Evolutionary conservation across 1,140 invertebrate species (phyloP).

Genomic region (Meloidogyne chitwoodi): DNA sequence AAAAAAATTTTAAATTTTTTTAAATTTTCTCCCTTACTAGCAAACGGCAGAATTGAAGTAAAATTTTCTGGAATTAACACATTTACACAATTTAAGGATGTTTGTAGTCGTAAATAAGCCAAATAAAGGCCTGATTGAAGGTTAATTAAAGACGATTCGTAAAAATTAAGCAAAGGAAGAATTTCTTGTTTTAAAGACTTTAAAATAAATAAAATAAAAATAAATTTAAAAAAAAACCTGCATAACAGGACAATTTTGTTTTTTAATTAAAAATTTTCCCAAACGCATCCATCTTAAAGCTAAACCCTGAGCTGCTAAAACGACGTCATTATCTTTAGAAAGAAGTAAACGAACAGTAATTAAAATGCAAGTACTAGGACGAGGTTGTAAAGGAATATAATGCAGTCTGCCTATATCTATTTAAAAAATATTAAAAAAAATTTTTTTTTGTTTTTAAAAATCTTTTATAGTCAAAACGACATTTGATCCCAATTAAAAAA

Average conservation of each 20-base stretch:
- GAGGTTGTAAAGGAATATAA: conserved; percentile 75
- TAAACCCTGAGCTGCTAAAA: conserved; percentile 17
- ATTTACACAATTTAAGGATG: conserved; percentile 84
- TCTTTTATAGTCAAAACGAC: too few relatives aligned
- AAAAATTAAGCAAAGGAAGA: conserved; percentile 75
- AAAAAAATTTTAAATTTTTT: background rate
- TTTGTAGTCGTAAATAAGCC: conserved; percentile 88
- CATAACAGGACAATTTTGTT: conserved; percentile 25
- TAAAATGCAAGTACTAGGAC: conserved; percentile 20
- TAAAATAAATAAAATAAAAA: too few relatives aligned
- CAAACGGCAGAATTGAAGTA: conserved; percentile 86
- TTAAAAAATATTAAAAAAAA: too few relatives aligned
- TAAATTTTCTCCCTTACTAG: conserved; percentile 60
- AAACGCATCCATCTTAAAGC: conserved; percentile 42
- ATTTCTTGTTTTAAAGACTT: conserved; percentile 13
- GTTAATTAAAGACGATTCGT: conserved; percentile 78
- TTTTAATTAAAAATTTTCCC: conserved; percentile 34
- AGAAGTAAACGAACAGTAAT: conserved; percentile 68
- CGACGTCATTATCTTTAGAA: background rate
- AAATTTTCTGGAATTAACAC: conserved; percentile 83
- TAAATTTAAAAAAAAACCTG: conserved; percentile 18
- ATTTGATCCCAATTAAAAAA: too few relatives aligned
- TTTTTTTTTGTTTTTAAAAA: background rate
- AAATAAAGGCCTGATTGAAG: conserved; percentile 81
- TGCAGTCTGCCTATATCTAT: conserved; percentile 84